These are phyloP conservation scores for Horisme vitalbata DNA, from an alignment of 2,888 invertebrate genomes.

Conservation along the genomic window DNA sequence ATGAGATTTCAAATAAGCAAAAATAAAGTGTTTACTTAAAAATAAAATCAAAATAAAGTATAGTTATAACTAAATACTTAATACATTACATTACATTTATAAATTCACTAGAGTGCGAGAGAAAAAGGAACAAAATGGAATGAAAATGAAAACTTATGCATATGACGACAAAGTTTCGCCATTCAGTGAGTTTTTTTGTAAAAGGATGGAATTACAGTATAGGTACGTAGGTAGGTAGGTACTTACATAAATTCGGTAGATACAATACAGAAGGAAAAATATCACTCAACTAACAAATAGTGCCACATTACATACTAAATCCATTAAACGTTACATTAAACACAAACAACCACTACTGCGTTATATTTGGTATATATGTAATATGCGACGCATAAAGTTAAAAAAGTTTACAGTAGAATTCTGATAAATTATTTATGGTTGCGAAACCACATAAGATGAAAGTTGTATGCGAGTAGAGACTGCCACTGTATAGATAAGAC, in stretches of 20 bases:
- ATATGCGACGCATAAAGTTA: constrained; percentile 3
- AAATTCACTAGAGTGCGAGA: constrained; percentile 16
- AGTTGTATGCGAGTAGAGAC: too few relatives aligned
- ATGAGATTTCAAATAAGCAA: too few relatives aligned
- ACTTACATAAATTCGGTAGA: background rate
- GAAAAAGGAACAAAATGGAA: background rate
- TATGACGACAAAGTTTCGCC: too few relatives aligned
- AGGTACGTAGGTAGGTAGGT: too few relatives aligned
- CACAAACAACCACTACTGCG: constrained; percentile 45
- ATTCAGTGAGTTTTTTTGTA: too few relatives aligned
- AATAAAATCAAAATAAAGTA: too few relatives aligned
- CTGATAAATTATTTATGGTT: background rate
- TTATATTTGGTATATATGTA: constrained; percentile 67
- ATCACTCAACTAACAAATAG: background rate
- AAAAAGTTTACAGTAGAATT: background rate
- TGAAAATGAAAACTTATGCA: background rate
- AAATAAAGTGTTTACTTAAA: too few relatives aligned
- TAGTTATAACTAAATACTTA: too few relatives aligned
- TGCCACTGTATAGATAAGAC: too few relatives aligned
- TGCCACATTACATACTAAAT: constrained; percentile 12
- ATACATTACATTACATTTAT: too few relatives aligned
- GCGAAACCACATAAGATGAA: background rate
- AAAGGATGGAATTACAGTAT: background rate
- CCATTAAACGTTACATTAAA: constrained; percentile 25
- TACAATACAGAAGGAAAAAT: background rate